Conservation (phyloP, 2,113 vertebrate genomes). For the Pampusana beccarii region DNA sequence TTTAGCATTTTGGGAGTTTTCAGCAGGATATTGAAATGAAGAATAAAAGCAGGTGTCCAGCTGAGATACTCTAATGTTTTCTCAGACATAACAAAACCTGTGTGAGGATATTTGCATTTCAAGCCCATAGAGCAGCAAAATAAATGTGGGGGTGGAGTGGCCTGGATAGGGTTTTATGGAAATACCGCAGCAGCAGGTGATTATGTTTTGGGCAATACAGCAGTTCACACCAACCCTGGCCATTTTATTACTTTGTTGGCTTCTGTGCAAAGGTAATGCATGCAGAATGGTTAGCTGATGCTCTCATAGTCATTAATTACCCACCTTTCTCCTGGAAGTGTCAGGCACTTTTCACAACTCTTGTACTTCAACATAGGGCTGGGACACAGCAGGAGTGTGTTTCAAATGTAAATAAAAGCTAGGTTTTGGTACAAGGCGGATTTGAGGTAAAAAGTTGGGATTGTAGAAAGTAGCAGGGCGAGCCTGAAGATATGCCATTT, state of each 20-base stretch:
- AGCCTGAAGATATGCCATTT: neutral
- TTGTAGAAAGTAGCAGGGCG: neutral
- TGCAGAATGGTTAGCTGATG: neutral
- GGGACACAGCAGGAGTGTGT: neutral
- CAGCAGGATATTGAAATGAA: neutral
- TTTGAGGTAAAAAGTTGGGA: neutral
- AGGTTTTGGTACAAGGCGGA: neutral
- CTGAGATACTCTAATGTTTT: neutral
- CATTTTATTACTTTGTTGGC: neutral
- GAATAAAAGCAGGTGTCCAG: neutral
- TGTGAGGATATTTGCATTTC: rapidly evolving
- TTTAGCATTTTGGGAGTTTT: neutral
- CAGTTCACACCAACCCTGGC: neutral
- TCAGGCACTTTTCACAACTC: neutral
- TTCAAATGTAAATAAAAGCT: neutral
- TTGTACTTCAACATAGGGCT: neutral
- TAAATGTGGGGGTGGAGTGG: neutral
- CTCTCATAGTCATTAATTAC: neutral
- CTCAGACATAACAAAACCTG: neutral
- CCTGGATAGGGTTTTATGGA: neutral
- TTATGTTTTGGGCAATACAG: neutral
- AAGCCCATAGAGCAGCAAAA: neutral
- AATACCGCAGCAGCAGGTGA: neutral
- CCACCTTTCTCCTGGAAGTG: neutral
- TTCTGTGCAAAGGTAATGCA: neutral